A percentile compares a stretch with the other conserved stretches of the same genome.
These are phyloP conservation scores for Matsumurasca onukii DNA, from an alignment of 1,140 invertebrate species.

Conservation along the genomic window DNA sequence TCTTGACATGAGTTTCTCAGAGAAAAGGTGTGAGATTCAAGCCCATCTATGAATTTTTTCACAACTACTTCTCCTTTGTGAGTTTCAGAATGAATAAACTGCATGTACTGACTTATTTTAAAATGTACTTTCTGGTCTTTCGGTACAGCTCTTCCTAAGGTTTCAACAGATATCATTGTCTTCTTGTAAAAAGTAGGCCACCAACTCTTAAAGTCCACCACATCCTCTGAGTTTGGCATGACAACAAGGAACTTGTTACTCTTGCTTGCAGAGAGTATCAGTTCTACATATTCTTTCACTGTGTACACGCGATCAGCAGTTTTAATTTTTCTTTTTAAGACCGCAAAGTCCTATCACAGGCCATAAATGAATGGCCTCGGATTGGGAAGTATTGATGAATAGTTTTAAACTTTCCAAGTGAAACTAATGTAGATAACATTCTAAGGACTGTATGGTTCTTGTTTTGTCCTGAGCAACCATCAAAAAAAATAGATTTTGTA, in stretches of 20 bases:
- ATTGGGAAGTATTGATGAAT: slow-evolving; percentile 40
- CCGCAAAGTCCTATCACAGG: slow-evolving; percentile 42
- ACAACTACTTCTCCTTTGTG: not conserved
- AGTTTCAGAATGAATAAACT: slow-evolving; percentile 26
- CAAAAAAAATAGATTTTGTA: slow-evolving; percentile 31
- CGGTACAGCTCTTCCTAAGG: slow-evolving; percentile 4
- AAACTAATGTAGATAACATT: slow-evolving; percentile 25
- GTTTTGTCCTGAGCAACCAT: slow-evolving; percentile 36
- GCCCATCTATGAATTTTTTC: slow-evolving; percentile 23
- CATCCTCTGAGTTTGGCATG: not conserved
- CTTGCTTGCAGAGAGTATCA: not conserved
- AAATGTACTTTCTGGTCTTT: slow-evolving; percentile 31
- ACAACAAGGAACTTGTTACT: not conserved
- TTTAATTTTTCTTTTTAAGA: slow-evolving; percentile 37
- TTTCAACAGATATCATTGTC: slow-evolving; percentile 28
- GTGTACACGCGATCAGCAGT: slow-evolving; percentile 13
- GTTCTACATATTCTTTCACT: slow-evolving; percentile 1
- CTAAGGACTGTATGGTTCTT: slow-evolving; percentile 35
- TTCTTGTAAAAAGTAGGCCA: slow-evolving; percentile 36
- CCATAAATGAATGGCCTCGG: slow-evolving; percentile 41
- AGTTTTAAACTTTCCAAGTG: slow-evolving; percentile 31
- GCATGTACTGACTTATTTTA: slow-evolving; percentile 28
- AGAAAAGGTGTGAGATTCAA: not conserved
- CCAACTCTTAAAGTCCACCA: slow-evolving; percentile 35
- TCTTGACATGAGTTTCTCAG: not conserved